These are phyloP conservation scores for Isaurus tuberculatus DNA, from an alignment of 92 coral and sea anemone species.

Conservation along the genomic window DNA sequence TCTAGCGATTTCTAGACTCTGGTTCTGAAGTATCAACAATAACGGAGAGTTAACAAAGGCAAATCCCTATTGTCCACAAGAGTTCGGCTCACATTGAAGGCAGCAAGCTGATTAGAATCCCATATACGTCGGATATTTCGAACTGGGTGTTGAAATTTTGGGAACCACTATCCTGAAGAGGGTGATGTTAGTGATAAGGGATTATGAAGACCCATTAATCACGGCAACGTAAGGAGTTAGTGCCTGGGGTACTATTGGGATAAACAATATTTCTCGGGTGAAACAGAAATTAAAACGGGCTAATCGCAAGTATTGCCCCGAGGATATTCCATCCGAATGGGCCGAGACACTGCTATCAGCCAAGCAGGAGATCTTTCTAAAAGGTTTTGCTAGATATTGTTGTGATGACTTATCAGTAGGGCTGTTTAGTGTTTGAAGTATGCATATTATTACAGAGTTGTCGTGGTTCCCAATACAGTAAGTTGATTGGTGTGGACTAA, in stretches of 20 bases:
- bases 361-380: not conserved
- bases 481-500: too few species aligned
- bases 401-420: too few species aligned
- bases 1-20: constrained; percentile 22
- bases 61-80: constrained; percentile 60
- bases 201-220: constrained; percentile 19
- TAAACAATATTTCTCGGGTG: constrained; percentile 47
- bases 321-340: constrained; percentile 47
- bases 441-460: too few species aligned
- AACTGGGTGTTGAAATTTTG: constrained; percentile 3
- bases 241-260: constrained; percentile 47
- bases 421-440: too few species aligned
- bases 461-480: too few species aligned
- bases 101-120: constrained; percentile 48
- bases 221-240: constrained; percentile 5
- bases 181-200: constrained; percentile 34
- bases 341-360: constrained; percentile 28
- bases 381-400: too few species aligned
- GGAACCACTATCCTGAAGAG: constrained; percentile 13
- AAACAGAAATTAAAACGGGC: constrained; percentile 22
- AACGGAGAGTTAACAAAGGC: constrained; percentile 57
- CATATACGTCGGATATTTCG: not conserved
- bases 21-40: constrained; percentile 60
- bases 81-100: constrained; percentile 62
- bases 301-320: constrained; percentile 18